Evolutionary conservation across 2,888 invertebrate species (phyloP).

Genomic region (Lithodes maja): DNA sequence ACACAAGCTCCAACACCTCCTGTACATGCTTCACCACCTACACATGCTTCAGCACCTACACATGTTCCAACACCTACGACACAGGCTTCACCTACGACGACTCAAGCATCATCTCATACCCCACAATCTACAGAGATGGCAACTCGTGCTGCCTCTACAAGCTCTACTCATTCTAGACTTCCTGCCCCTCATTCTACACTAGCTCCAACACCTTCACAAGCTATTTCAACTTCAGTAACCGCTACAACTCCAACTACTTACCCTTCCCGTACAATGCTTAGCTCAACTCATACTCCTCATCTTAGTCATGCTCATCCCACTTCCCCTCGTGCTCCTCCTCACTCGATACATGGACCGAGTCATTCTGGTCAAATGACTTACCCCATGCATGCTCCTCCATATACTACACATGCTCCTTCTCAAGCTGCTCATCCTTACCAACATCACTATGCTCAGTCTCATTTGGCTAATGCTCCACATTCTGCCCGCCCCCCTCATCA

Average conservation of each 20-base stretch:
- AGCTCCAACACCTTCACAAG: too few species aligned
- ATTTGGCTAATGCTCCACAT: not conserved
- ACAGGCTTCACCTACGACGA: not conserved
- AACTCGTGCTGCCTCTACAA: too few species aligned
- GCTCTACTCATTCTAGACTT: too few species aligned
- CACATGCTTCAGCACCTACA: not conserved
- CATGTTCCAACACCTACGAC: constrained; percentile 10
- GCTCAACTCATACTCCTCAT: not conserved
- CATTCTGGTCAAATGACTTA: not conserved
- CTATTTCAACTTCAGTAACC: too few species aligned
- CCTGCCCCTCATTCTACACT: too few species aligned
- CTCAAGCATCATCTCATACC: not conserved
- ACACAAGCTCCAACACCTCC: constrained; percentile 22
- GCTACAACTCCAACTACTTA: too few species aligned
- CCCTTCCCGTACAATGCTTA: too few species aligned
- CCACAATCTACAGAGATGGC: not conserved
- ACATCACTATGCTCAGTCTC: not conserved
- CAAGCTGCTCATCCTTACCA: not conserved
- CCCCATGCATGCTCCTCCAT: not conserved
- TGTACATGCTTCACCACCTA: not conserved
- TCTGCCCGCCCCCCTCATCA: not conserved
- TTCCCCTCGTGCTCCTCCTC: not conserved
- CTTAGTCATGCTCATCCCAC: not conserved
- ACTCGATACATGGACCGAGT: not conserved
- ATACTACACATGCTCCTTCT: not conserved